phyloP scores from a whole-genome alignment of 1,140 invertebrate genomes.

The Berghia stephanieae region DNA sequence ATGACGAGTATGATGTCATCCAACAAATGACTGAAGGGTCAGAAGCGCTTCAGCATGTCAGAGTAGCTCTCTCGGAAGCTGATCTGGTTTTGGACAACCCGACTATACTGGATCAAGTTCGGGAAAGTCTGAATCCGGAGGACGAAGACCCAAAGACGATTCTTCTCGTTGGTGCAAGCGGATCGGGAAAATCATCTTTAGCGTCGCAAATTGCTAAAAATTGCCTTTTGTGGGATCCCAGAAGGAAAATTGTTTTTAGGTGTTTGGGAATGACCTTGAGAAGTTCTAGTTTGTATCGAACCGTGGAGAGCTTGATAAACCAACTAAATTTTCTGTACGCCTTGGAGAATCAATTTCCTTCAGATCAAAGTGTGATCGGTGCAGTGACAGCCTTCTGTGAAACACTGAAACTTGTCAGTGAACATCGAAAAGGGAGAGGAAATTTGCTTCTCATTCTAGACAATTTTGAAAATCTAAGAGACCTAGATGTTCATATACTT shows the following conservation, averaged over 20 bases:
- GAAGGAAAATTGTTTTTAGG: conserved; percentile 32
- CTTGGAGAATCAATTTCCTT: conserved; percentile 14
- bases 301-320: conserved; percentile 31
- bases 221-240: conserved; percentile 11
- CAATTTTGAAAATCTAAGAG: conserved; percentile 30
- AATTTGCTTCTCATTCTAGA: conserved; percentile 35
- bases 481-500: conserved; percentile 29
- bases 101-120: background rate
- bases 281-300: conserved; percentile 31
- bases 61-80: background rate
- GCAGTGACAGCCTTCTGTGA: conserved; percentile 26
- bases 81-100: conserved; percentile 15
- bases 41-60: conserved; percentile 38
- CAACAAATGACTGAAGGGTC: conserved; percentile 33
- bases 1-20: conserved; percentile 31
- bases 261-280: conserved; percentile 32
- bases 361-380: conserved; percentile 23
- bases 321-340: conserved; percentile 37
- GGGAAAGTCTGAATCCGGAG: conserved; percentile 10
- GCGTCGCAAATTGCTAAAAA: conserved; percentile 26
- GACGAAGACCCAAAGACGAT: background rate
- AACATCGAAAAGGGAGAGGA: conserved; percentile 13
- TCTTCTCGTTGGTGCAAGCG: conserved; percentile 29
- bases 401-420: conserved; percentile 22
- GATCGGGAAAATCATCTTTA: conserved; percentile 34